Percentiles rank a stretch among this genome's conserved stretches.
These are phyloP conservation scores for Drosophila acutilabella DNA, from an alignment of 2,888 invertebrate species.

Conservation along the genomic window DNA sequence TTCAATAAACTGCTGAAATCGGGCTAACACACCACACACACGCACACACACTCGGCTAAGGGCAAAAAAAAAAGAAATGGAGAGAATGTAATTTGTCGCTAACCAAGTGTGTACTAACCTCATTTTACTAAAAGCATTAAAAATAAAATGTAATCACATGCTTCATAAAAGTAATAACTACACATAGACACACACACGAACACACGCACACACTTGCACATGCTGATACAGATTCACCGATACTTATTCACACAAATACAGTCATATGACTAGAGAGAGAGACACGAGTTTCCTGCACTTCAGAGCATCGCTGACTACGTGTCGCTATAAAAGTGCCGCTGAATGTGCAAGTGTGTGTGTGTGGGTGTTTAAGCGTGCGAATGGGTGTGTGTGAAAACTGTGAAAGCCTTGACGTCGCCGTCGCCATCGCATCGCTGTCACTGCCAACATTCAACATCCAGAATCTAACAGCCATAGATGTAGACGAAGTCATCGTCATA, in stretches of 20 bases:
- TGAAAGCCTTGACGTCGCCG: slow-evolving; percentile 56
- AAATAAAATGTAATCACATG: slow-evolving; percentile 81
- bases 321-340: slow-evolving; percentile 69
- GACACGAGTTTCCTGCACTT: slow-evolving; percentile 69
- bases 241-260: slow-evolving; percentile 11
- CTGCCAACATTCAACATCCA: slow-evolving; percentile 51
- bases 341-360: slow-evolving; percentile 21
- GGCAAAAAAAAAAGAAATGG: not conserved
- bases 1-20: slow-evolving; percentile 49
- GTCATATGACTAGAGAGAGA: not conserved
- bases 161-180: slow-evolving; percentile 83
- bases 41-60: not conserved
- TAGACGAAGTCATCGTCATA: slow-evolving; percentile 17
- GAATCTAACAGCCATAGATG: slow-evolving; percentile 32
- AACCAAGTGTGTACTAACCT: slow-evolving; percentile 81
- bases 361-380: slow-evolving; percentile 14
- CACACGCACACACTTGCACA: slow-evolving; percentile 20
- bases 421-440: slow-evolving; percentile 53
- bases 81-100: slow-evolving; percentile 78
- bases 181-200: slow-evolving; percentile 47
- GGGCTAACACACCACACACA: slow-evolving; percentile 1
- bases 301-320: slow-evolving; percentile 70
- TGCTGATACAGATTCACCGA: slow-evolving; percentile 3
- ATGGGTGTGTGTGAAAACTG: slow-evolving; percentile 23
- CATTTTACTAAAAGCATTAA: slow-evolving; percentile 81